phyloP scores from a whole-genome alignment of 2,113 vertebrate genomes.

The Sclerurus mexicanus region DNA sequence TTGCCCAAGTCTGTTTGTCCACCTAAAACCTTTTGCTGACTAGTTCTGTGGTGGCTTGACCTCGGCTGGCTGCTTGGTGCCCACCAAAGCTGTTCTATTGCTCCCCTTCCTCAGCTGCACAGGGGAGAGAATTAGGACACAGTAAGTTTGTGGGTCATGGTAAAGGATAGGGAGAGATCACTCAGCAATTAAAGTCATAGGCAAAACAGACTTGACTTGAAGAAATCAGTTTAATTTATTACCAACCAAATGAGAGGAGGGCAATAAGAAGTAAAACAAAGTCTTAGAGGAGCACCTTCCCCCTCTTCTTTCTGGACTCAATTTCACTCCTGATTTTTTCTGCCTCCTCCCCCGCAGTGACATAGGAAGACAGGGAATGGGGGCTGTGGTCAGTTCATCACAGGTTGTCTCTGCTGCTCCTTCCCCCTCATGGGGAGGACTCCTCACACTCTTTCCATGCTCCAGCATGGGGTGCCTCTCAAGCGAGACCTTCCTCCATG shows the following conservation, averaged over 20 bases:
- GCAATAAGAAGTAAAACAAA: not conserved
- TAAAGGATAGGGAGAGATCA: not conserved
- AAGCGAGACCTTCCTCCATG: not conserved
- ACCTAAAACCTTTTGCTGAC: not conserved
- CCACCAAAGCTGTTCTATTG: not conserved
- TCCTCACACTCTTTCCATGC: not conserved
- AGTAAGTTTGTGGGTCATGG: not conserved
- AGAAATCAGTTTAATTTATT: not conserved
- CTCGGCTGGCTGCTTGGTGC: not conserved
- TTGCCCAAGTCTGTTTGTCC: not conserved
- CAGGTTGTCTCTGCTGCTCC: not conserved
- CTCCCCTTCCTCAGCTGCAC: not conserved
- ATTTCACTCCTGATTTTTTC: fast-evolving
- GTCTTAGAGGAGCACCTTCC: not conserved
- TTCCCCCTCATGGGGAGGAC: not conserved
- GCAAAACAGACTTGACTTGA: fast-evolving
- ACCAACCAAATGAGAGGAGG: not conserved
- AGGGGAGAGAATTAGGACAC: not conserved
- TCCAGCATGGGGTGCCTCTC: not conserved
- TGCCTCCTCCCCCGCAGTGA: fast-evolving
- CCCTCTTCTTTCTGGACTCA: not conserved
- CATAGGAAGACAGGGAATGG: not conserved
- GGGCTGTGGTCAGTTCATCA: not conserved
- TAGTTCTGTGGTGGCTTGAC: not conserved
- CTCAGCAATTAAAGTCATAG: not conserved